These are phyloP conservation scores for Polyommatus iphigenia DNA, from an alignment of 2,888 invertebrate genomes.

Conservation along the genomic window DNA sequence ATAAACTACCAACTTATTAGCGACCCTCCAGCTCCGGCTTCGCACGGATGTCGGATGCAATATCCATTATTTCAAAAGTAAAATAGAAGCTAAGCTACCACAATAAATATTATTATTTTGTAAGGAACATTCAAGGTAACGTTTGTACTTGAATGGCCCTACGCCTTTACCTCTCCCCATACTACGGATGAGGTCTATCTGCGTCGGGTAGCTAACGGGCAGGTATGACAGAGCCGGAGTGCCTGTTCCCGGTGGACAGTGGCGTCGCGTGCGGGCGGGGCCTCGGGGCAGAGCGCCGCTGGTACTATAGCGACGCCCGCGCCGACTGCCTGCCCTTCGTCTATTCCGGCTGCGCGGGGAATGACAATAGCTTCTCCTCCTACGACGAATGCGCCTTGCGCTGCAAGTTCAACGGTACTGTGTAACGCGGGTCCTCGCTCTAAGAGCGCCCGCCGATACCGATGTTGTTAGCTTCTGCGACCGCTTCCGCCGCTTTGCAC, in stretches of 20 bases:
- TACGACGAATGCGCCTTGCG: slow-evolving; percentile 82
- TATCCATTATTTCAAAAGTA: too few species aligned
- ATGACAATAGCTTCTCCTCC: slow-evolving; percentile 90
- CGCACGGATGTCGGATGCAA: too few species aligned
- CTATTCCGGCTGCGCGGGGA: slow-evolving; percentile 93
- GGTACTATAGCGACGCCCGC: slow-evolving; percentile 85
- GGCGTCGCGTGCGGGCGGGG: slow-evolving; percentile 47
- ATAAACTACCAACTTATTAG: too few species aligned
- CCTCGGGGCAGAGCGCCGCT: slow-evolving; percentile 77
- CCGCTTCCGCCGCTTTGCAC: background rate
- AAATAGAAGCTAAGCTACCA: background rate
- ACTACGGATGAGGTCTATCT: background rate
- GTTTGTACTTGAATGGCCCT: background rate
- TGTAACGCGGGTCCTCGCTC: slow-evolving; percentile 18
- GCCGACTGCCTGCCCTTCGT: slow-evolving; percentile 89
- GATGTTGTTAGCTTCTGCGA: slow-evolving; percentile 21
- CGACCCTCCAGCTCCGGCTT: too few species aligned
- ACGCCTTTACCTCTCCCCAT: background rate
- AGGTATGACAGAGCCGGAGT: slow-evolving; percentile 57
- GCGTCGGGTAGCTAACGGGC: slow-evolving; percentile 40
- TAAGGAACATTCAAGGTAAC: background rate
- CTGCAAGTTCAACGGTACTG: slow-evolving; percentile 48
- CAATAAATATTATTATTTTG: background rate
- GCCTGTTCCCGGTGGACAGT: slow-evolving; percentile 56
- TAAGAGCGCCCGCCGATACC: background rate